A percentile compares a stretch with the other conserved stretches of the same genome.
Evolutionary conservation across 2,888 invertebrate genomes (phyloP).

Genomic region (Metalampra italica): DNA sequence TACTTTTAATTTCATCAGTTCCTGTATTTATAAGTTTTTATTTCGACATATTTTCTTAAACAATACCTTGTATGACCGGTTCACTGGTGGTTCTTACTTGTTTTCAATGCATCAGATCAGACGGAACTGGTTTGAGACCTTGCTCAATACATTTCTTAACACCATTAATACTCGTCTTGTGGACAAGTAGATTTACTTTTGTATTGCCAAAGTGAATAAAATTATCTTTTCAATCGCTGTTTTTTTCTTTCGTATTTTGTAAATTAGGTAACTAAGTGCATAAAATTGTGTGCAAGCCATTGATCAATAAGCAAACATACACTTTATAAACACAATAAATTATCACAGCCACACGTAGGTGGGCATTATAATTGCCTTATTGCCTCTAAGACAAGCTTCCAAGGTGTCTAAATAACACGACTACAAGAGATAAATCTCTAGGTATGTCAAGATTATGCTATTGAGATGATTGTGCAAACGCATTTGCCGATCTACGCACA

Average conservation of each 20-base stretch:
- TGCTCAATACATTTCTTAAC: background rate
- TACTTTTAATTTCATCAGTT: background rate
- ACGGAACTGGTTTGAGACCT: background rate
- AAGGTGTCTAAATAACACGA: too few species aligned
- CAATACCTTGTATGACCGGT: background rate
- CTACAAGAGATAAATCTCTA: too few species aligned
- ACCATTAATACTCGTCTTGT: background rate
- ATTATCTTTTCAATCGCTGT: background rate
- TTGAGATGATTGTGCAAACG: too few species aligned
- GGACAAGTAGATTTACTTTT: background rate
- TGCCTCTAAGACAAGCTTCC: too few species aligned
- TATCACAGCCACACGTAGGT: too few species aligned
- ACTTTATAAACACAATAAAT: too few species aligned
- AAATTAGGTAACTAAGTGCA: background rate
- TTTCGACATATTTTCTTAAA: background rate
- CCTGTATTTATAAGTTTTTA: background rate
- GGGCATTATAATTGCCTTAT: too few species aligned
- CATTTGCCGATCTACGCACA: too few species aligned
- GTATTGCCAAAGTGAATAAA: conserved; percentile 6
- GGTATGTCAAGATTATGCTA: too few species aligned
- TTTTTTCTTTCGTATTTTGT: conserved; percentile 2
- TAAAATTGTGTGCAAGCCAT: too few species aligned
- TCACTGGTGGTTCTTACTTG: background rate
- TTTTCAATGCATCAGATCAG: too few species aligned
- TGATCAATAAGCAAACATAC: too few species aligned